phyloP scores from a whole-genome alignment of 2,113 vertebrate genomes.

The Zosterops pallidus region DNA sequence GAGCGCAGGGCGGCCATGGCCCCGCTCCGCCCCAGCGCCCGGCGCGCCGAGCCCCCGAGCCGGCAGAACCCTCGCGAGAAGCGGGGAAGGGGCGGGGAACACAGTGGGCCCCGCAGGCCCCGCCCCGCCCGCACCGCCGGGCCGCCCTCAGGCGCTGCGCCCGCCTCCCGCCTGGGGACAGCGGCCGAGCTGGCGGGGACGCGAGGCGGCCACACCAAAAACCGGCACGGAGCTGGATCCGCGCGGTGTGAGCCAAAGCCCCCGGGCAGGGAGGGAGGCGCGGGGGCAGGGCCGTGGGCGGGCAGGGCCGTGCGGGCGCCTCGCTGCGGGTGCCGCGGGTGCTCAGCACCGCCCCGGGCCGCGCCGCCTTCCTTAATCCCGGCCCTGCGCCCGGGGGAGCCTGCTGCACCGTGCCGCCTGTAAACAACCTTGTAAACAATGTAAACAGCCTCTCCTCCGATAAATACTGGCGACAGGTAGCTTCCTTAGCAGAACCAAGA shows the following conservation, averaged over 20 bases:
- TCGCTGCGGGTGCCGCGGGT: fast-evolving
- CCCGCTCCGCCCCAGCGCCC: too few species aligned
- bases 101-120: too few species aligned
- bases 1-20: too few species aligned
- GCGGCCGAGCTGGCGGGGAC: fast-evolving
- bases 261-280: not conserved
- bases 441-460: not conserved
- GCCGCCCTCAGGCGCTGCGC: too few species aligned
- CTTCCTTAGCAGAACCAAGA: not conserved
- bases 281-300: fast-evolving
- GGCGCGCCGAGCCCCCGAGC: too few species aligned
- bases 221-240: fast-evolving
- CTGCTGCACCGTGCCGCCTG: fast-evolving
- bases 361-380: fast-evolving
- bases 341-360: fast-evolving
- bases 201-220: fast-evolving
- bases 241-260: fast-evolving
- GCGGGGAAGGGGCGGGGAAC: too few species aligned
- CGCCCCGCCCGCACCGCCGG: too few species aligned
- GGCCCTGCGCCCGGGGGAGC: fast-evolving
- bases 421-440: too few species aligned
- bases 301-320: not conserved
- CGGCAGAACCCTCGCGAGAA: too few species aligned
- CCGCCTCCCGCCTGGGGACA: too few species aligned
- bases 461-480: not conserved